Base-by-base conservation (phyloP, 35 echinoderm and acorn worm genomes). In the Diadema setosum region DNA sequence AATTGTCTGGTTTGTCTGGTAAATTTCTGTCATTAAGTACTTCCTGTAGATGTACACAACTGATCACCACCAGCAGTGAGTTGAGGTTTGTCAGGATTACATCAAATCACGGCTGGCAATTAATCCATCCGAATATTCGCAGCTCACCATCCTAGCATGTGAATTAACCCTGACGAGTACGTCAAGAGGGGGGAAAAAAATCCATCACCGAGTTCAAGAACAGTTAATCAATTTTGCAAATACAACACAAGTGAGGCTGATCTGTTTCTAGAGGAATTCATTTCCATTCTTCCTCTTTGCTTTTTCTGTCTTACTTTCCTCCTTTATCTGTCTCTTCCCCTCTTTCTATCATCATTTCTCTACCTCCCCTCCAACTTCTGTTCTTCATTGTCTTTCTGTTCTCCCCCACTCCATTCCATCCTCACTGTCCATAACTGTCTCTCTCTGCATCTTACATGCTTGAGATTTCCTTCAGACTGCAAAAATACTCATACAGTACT, bases 161-260 rank as follows among this genome's bases (percentile, higher is more conserved):
- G 21, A 16, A 55, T 55, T 55, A 55, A 12, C 63, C 9, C 27
- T 67, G 27, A 67, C 37, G n/a, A 67, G 30, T 67, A 29, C 63
- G n/a, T n/a, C n/a, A n/a, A n/a, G n/a, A n/a, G n/a, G n/a, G n/a
- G n/a, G n/a, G n/a, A n/a, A n/a, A n/a, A n/a, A n/a, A 33, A 67
- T 67, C 63, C 30, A 67, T 67, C 63, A 67, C 63, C 37, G 21
- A 26, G 37, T 33, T 67, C 30, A 67, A 34, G 37, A 67, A 67
- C 63, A 67, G 30, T 67, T 67, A 67, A 67, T 67, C 63, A 67
- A 67, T 67, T 67, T 67, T 26, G 63, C 63, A 67, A 67, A 67
- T 67, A 67, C 37, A n/a, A 34, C 30, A 67, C 30, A 67, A 65
- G 21, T 26, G 63, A 34, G 63, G 58, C n/a, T n/a, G n/a, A n/a